A percentile compares a stretch with the other conserved stretches of the same genome.
phyloP scores from a whole-genome alignment of 1,140 invertebrate genomes.

The Glossosoma conforme region DNA sequence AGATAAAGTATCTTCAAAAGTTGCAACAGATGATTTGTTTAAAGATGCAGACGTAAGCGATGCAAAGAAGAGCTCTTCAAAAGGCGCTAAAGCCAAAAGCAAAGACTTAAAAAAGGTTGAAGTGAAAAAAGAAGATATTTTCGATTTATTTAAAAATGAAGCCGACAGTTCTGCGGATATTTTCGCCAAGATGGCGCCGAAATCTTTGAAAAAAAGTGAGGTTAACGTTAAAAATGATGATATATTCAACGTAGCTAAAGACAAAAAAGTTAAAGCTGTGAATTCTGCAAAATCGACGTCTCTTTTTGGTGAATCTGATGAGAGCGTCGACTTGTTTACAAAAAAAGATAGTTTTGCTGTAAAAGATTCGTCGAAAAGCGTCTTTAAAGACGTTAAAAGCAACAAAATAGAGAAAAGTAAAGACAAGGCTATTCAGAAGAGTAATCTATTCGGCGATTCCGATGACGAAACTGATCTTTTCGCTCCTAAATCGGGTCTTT shows the following conservation, averaged over 20 bases:
- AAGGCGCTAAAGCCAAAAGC: too few species aligned
- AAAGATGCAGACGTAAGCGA: too few species aligned
- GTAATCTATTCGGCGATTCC: constrained; percentile 16
- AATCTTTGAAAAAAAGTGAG: neutral
- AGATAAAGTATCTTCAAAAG: too few species aligned
- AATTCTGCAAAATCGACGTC: too few species aligned
- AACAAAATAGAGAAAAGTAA: constrained; percentile 6
- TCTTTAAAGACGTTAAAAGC: neutral
- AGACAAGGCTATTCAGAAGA: neutral
- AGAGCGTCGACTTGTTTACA: constrained; percentile 17
- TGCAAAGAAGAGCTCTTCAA: too few species aligned
- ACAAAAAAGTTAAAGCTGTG: too few species aligned
- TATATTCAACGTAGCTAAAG: constrained; percentile 6
- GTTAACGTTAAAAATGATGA: neutral
- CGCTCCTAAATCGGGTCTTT: constrained; percentile 1
- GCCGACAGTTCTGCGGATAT: neutral
- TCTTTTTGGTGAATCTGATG: constrained; percentile 16
- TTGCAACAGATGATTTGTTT: too few species aligned
- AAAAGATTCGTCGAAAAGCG: neutral
- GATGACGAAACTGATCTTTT: constrained; percentile 26
- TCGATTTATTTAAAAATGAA: neutral
- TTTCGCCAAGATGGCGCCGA: too few species aligned
- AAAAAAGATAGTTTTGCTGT: constrained; percentile 9
- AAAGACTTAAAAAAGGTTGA: too few species aligned
- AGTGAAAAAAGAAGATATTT: constrained; percentile 2